Evolutionary conservation across 2,113 vertebrate genomes (phyloP).

Genomic region (Dasypus novemcinctus): DNA sequence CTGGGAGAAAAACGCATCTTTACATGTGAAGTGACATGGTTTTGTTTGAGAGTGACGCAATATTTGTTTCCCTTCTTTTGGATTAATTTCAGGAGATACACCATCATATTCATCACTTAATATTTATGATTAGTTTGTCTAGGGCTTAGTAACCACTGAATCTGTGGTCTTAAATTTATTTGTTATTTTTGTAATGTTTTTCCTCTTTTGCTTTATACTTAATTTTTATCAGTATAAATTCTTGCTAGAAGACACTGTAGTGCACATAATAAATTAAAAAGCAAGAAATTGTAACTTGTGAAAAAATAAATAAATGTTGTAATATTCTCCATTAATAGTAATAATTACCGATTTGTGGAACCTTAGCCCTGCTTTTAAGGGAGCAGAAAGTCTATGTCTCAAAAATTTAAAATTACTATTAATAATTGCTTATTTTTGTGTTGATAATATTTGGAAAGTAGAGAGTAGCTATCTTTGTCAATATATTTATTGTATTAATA

Average conservation of each 20-base stretch:
- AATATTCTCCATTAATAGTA: background rate
- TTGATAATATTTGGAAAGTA: constrained; percentile 37
- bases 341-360: background rate
- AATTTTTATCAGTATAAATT: background rate
- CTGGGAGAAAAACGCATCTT: background rate
- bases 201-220: background rate
- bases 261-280: background rate
- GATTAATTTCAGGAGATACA: background rate
- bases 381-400: background rate
- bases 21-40: background rate
- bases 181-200: background rate
- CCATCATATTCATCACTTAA: background rate
- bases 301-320: background rate
- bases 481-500: background rate
- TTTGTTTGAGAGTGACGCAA: background rate
- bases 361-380: background rate
- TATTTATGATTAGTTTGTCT: background rate
- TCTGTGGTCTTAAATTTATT: background rate
- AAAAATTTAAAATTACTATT: constrained; percentile 17
- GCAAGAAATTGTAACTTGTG: background rate
- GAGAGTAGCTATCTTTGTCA: background rate
- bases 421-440: background rate
- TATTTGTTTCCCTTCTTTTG: background rate
- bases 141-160: background rate
- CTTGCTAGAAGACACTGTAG: background rate